Base-by-base conservation (phyloP, 2,888 invertebrate species). In the Cephus pulcher region DNA sequence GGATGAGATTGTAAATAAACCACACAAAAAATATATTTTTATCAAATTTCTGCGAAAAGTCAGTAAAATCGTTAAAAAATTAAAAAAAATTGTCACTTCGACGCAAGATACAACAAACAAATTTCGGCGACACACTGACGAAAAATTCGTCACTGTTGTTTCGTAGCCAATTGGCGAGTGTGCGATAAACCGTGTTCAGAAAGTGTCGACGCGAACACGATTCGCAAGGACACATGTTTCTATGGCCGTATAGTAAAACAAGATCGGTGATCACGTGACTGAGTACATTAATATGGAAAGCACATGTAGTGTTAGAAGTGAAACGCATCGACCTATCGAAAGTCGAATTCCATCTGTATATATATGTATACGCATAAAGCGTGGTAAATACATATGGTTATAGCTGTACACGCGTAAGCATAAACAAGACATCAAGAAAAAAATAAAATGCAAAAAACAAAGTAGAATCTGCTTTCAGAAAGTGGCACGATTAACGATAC, bases 301-400 rank as follows among this genome's bases (percentile, higher is more conserved):
- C 33, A 34, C 32, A 71, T 34, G 71, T 34, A 56, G 71, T 12
- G 71, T 34, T 56, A 9, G 71, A 71, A 71, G 71, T 71, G 71
- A 71, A 71, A 71, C 71, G 71, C 71, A 34, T 32, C 71, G 56
- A 23, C 34, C 15, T 32, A 71, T 71, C 71, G 32, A 71, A 71
- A 71, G 71, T 71, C 71, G 33, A 71, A 34, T 34, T 71, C 71
- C 12, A 30, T 71, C 6, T 71, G 9, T 71, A 71, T 23, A 9
- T 32, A 71, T 32, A 15, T 6, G 15, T 4, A 15, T 40, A 40
- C 15, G 6, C 40, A 40, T 15, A 6, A 15, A 15, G 40, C 40
- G 6, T 40, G 15, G 0, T 1, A 40, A 15, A 40, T 15, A 40
- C 40, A 40, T 15, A 6, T 40, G 40, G 15, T 15, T 6, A 40